Base-by-base conservation (phyloP, 2,888 invertebrate species). In the Hemithea aestivaria region DNA sequence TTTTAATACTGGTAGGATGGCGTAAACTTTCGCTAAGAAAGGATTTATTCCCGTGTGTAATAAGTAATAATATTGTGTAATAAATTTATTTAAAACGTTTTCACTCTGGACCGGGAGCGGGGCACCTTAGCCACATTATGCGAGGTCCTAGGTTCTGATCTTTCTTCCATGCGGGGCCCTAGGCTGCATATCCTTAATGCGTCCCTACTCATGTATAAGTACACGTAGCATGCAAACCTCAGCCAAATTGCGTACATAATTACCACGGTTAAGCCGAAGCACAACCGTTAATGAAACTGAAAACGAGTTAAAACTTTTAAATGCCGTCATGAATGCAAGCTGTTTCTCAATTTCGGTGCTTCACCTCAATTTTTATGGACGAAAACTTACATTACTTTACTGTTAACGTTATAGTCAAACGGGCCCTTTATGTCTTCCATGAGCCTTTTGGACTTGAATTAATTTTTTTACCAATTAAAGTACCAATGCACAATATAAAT, bases 271-370 rank as follows among this genome's bases (percentile, higher is more conserved):
- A 80, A 74, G 62, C 73, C 66, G 74, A 72, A 76, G 70, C 74
- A 82, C 79, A 77, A 76, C 75, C 79, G 77, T 83, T 84, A 81
- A 84, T 80, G 75, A 72, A 74, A 78, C 81, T 74, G 80, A 75
- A 76, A 82, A 81, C 71, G 76, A 67, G 65, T 77, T 74, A 67
- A 81, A 53, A 83, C 74, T 83, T 83, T 83, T 77, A 78, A 84
- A 79, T 66, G 66, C 66, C 58, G 66, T 71, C 62, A 81, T 83
- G 77, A 81, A 69, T 73, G 73, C 82, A 83, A 83, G 84, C 83
- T 84, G 83, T 77, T 76, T 79, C 82, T 73, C 73, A 74, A 74
- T 78, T 81, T 73, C 57, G 62, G 72, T 67, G 71, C 73, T 78
- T 76, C 73, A 67, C 65, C 73, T 66, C 64, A 66, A 73, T 77